Percentiles rank a stretch among this genome's conserved stretches.
Evolutionary conservation across 2,113 vertebrate genomes (phyloP).

Genomic region (Girardinichthys multiradiatus): DNA sequence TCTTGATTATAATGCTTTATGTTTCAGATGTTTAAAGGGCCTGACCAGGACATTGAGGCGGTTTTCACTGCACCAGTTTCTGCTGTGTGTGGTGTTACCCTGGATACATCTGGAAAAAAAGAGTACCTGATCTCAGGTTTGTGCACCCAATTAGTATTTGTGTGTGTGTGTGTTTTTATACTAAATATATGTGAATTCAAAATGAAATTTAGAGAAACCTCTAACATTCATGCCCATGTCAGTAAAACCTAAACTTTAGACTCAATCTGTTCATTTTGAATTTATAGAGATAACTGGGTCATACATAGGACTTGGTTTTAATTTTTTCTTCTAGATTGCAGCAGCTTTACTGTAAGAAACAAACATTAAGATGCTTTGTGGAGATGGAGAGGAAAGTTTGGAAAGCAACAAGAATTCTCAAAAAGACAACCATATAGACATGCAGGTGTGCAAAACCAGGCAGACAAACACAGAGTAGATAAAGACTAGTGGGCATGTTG

Average conservation of each 20-base stretch:
- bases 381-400: not conserved
- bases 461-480: conserved; percentile 36
- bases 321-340: not conserved
- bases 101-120: conserved; percentile 94
- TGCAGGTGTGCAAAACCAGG: conserved; percentile 33
- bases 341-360: not conserved
- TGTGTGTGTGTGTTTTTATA: not conserved
- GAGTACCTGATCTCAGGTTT: conserved; percentile 96
- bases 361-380: too few species aligned
- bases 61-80: conserved; percentile 95
- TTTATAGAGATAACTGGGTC: not conserved
- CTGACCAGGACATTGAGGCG: conserved; percentile 89
- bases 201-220: not conserved
- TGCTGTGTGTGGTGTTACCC: conserved; percentile 91
- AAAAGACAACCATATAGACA: conserved; percentile 29
- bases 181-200: not conserved
- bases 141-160: not conserved
- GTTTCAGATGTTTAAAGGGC: conserved; percentile 96
- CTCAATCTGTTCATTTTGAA: too few species aligned
- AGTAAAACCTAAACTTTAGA: too few species aligned
- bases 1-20: not conserved
- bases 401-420: conserved; percentile 32
- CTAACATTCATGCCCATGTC: too few species aligned
- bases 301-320: too few species aligned
- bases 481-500: conserved; percentile 23